These are phyloP conservation scores for Cairina moschata DNA, from an alignment of 2,113 vertebrate species.

Conservation along the genomic window DNA sequence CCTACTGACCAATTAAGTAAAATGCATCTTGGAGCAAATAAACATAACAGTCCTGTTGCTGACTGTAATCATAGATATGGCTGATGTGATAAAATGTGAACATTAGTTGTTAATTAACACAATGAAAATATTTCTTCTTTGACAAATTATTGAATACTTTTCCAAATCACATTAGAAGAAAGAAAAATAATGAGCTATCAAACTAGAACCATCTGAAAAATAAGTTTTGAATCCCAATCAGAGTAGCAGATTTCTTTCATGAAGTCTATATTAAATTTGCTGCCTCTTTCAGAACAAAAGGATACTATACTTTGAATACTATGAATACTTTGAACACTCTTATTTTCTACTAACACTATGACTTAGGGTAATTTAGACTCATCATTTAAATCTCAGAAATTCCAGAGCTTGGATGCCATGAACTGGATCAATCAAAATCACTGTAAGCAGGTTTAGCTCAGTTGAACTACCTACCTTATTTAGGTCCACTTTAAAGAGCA, in stretches of 20 bases:
- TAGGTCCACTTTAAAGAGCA: background rate
- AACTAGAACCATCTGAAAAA: background rate
- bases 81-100: background rate
- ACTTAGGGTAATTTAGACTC: background rate
- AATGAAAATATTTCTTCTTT: slow-evolving; percentile 16
- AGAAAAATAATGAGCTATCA: background rate
- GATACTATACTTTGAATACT: background rate
- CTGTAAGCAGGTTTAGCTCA: background rate
- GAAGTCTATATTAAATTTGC: background rate
- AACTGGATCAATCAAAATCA: background rate
- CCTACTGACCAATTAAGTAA: slow-evolving; percentile 68
- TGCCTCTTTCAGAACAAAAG: background rate
- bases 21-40: slow-evolving; percentile 55
- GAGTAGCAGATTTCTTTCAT: background rate
- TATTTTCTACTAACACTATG: background rate
- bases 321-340: background rate
- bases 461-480: background rate
- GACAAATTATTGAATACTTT: background rate
- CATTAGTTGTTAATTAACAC: background rate
- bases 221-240: background rate
- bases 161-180: background rate
- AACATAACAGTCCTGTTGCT: background rate
- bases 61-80: slow-evolving; percentile 25
- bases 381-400: background rate
- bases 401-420: background rate